These are phyloP conservation scores for Plotosus lineatus DNA, from an alignment of 2,113 vertebrate species.

Conservation along the genomic window DNA sequence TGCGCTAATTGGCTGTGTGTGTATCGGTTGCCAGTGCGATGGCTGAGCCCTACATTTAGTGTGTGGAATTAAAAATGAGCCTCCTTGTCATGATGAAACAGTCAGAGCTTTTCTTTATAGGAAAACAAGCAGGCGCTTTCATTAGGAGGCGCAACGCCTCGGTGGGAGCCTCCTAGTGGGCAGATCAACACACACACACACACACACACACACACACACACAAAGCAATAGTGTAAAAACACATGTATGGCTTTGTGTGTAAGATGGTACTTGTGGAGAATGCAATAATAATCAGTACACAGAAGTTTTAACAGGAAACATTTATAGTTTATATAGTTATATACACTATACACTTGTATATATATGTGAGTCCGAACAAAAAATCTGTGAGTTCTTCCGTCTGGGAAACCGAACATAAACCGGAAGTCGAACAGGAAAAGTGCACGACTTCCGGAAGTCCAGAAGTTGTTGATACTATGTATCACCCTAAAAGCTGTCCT, in stretches of 20 bases:
- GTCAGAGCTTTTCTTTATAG: constrained; percentile 67
- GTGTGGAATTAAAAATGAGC: constrained; percentile 18
- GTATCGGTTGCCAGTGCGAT: constrained; percentile 59
- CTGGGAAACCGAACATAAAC: no score
- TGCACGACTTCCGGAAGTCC: no score
- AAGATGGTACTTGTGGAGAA: neutral
- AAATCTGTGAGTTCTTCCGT: no score
- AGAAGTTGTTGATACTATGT: no score
- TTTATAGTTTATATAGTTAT: no score
- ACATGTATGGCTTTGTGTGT: neutral
- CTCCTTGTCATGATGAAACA: constrained; percentile 66
- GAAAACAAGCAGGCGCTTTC: constrained; percentile 69
- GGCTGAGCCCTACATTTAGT: constrained; percentile 57
- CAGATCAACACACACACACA: neutral
- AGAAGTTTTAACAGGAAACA: neutral
- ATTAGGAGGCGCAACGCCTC: constrained; percentile 58
- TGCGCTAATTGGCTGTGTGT: constrained; percentile 67
- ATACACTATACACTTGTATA: no score
- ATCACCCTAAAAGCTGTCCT: no score
- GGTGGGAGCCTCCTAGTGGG: neutral
- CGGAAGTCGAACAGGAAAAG: no score
- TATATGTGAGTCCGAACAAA: no score
- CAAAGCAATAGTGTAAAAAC: neutral
- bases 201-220: neutral
- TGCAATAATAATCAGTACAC: neutral